phyloP scores from a whole-genome alignment of 2,113 vertebrate species.

The Clarias macrocephalus region DNA sequence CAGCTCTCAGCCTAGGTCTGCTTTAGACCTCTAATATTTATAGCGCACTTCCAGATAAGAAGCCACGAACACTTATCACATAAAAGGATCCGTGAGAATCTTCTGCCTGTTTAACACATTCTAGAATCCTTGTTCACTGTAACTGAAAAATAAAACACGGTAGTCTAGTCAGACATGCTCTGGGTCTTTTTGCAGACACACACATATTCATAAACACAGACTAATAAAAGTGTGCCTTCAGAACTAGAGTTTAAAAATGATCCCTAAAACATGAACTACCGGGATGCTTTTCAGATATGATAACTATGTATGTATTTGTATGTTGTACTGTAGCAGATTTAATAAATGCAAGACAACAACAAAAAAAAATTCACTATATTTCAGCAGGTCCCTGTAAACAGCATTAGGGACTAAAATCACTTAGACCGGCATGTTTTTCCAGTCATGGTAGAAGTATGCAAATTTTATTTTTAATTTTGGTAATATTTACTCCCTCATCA shows the following conservation, averaged over 20 bases:
- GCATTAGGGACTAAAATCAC: neutral
- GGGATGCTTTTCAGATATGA: neutral
- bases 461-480: neutral
- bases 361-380: neutral
- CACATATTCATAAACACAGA: neutral
- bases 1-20: neutral
- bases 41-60: constrained; percentile 13
- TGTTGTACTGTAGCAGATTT: neutral
- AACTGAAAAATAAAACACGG: constrained; percentile 25
- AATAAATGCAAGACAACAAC: neutral
- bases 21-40: constrained; percentile 12
- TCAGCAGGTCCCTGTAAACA: neutral
- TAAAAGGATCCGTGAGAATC: constrained; percentile 30
- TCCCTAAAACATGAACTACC: neutral
- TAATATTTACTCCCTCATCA: too few species aligned
- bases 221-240: neutral
- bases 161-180: constrained; percentile 23
- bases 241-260: constrained; percentile 7
- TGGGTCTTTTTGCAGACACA: constrained; percentile 23
- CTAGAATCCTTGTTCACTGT: constrained; percentile 26
- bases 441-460: neutral
- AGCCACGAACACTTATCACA: constrained; percentile 33
- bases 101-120: constrained; percentile 12
- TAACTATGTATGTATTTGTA: neutral
- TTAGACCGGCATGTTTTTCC: neutral